phyloP scores from a whole-genome alignment of 2,888 invertebrate genomes.

The Embidobia sp. region DNA sequence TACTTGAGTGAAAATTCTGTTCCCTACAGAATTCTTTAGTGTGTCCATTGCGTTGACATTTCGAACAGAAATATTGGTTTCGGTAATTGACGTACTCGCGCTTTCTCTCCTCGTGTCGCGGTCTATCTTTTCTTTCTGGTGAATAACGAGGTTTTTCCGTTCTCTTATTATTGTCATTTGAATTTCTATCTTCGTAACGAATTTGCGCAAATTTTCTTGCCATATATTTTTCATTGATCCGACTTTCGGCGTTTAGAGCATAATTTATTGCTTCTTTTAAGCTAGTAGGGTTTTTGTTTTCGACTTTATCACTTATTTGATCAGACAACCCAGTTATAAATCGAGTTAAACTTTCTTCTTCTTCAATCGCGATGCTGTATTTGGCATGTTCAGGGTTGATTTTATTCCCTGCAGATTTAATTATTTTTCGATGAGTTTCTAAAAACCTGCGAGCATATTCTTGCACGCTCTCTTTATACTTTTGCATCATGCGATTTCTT shows the following conservation, averaged over 20 bases:
- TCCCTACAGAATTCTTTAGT: slow-evolving; percentile 11
- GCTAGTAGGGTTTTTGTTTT: slow-evolving; percentile 6
- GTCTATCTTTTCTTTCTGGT: no score
- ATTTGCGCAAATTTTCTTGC: neutral
- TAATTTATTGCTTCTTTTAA: slow-evolving; percentile 8
- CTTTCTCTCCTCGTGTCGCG: no score
- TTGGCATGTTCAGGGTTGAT: neutral
- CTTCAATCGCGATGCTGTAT: slow-evolving; percentile 3
- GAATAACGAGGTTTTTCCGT: no score
- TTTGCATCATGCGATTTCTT: no score
- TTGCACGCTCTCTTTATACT: no score
- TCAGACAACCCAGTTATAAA: slow-evolving; percentile 1
- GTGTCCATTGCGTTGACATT: neutral
- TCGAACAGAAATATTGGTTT: neutral
- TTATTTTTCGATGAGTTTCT: slow-evolving; percentile 4
- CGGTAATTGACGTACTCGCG: no score
- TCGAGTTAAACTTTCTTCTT: slow-evolving; percentile 13
- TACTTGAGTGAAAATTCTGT: neutral
- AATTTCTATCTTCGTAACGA: neutral
- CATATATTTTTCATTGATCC: slow-evolving; percentile 1
- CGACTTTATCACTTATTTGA: neutral
- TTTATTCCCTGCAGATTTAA: slow-evolving; percentile 1
- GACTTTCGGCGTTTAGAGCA: neutral
- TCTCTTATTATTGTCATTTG: no score
- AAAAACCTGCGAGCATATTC: no score